phyloP scores from a whole-genome alignment of 2,888 invertebrate genomes.

The Dynastes grantii region DNA sequence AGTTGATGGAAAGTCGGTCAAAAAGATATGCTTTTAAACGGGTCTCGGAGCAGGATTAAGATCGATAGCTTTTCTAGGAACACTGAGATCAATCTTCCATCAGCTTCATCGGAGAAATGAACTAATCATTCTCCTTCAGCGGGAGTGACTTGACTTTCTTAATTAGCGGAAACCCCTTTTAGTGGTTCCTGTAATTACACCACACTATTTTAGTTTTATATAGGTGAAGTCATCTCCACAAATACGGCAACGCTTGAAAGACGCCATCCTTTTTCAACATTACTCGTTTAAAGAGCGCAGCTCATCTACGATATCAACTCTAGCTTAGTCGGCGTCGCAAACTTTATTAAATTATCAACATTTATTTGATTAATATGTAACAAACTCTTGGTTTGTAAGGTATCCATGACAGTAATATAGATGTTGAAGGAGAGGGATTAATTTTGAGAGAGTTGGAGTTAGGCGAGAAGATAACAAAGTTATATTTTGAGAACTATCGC shows the following conservation, averaged over 20 bases:
- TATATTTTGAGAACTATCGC: conserved; percentile 6
- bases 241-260: background rate
- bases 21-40: conserved; percentile 39
- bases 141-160: conserved; percentile 38
- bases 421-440: conserved; percentile 23
- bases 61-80: conserved; percentile 43
- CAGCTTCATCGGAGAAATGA: conserved; percentile 44
- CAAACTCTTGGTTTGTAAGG: conserved; percentile 26
- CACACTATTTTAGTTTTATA: background rate
- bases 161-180: conserved; percentile 34
- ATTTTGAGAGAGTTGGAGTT: background rate
- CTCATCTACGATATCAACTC: background rate
- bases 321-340: conserved; percentile 23
- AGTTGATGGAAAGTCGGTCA: conserved; percentile 13
- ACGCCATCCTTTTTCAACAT: too few species aligned
- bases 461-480: conserved; percentile 20
- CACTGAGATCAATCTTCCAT: conserved; percentile 45
- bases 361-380: conserved; percentile 41
- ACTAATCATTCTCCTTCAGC: conserved; percentile 49
- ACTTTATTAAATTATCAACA: conserved; percentile 40
- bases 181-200: background rate
- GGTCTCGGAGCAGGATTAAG: conserved; percentile 46
- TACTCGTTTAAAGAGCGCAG: too few species aligned
- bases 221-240: background rate
- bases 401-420: conserved; percentile 3